These are phyloP conservation scores for Ramphastos sulfuratus DNA, from an alignment of 2,113 vertebrate genomes.

Conservation along the genomic window DNA sequence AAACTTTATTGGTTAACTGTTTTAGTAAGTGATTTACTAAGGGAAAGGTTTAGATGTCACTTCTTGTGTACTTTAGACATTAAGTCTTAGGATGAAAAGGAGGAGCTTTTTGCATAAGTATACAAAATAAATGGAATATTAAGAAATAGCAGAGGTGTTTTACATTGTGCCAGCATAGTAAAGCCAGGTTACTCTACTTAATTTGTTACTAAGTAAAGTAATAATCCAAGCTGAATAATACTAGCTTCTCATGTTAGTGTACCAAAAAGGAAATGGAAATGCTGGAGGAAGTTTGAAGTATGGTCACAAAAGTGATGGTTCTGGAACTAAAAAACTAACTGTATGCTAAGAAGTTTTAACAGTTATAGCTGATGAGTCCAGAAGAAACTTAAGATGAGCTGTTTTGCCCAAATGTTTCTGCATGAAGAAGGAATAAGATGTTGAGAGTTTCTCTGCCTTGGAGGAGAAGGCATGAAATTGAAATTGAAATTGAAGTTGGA, in stretches of 20 bases:
- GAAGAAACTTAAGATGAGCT: not conserved
- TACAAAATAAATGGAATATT: not conserved
- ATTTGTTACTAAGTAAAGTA: not conserved
- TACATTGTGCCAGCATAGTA: not conserved
- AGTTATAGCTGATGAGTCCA: not conserved
- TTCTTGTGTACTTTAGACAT: not conserved
- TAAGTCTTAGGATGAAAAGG: not conserved
- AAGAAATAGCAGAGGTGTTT: not conserved
- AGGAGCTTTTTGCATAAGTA: not conserved
- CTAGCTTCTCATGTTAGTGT: not conserved
- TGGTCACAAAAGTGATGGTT: not conserved
- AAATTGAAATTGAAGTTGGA: conserved; percentile 5
- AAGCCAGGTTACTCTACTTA: not conserved
- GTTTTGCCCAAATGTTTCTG: not conserved
- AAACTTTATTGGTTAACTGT: not conserved
- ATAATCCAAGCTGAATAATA: not conserved
- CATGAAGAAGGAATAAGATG: not conserved
- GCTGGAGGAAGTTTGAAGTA: not conserved
- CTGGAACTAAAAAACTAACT: not conserved
- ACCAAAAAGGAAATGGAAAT: not conserved
- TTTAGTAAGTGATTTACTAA: not conserved
- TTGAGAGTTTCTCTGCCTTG: not conserved
- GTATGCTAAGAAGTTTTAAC: not conserved
- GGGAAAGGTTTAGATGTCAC: not conserved
- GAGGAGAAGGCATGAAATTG: not conserved